Conservation (phyloP, 2,797 vertebrate genomes). For the Molossus molossus region DNA sequence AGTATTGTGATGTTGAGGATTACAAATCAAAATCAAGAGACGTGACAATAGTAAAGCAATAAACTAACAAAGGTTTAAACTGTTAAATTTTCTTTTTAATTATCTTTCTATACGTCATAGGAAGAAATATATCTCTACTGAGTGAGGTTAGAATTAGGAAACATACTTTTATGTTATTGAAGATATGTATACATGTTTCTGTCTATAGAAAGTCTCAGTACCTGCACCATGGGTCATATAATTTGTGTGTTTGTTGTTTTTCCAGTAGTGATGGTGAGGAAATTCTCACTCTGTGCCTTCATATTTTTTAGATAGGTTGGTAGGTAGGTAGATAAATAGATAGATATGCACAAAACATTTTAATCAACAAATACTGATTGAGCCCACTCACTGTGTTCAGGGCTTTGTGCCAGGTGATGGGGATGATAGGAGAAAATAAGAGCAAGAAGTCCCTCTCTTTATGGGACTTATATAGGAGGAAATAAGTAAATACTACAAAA, state of each 20-base stretch:
- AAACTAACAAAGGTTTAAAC: background rate
- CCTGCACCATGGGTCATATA: background rate
- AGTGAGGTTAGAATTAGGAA: constrained; percentile 40
- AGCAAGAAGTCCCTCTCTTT: background rate
- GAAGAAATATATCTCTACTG: background rate
- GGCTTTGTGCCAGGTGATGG: background rate
- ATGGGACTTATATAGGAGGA: background rate
- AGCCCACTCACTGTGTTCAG: background rate
- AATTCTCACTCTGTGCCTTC: background rate
- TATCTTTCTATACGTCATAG: background rate
- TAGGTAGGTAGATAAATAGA: background rate
- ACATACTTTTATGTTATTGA: constrained; percentile 7
- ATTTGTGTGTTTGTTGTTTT: constrained; percentile 6
- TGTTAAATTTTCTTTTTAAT: background rate
- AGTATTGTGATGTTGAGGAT: background rate
- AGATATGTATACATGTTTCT: background rate
- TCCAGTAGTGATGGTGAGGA: background rate
- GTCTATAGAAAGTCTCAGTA: background rate
- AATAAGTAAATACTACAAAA: background rate
- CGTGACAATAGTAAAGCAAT: background rate
- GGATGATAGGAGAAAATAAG: background rate
- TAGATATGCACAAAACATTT: background rate
- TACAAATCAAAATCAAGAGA: constrained; percentile 7
- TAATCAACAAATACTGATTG: constrained; percentile 9
- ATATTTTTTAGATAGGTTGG: background rate